phyloP scores from a whole-genome alignment of 1,140 invertebrate species.

The Pogonomyrmex barbatus region DNA sequence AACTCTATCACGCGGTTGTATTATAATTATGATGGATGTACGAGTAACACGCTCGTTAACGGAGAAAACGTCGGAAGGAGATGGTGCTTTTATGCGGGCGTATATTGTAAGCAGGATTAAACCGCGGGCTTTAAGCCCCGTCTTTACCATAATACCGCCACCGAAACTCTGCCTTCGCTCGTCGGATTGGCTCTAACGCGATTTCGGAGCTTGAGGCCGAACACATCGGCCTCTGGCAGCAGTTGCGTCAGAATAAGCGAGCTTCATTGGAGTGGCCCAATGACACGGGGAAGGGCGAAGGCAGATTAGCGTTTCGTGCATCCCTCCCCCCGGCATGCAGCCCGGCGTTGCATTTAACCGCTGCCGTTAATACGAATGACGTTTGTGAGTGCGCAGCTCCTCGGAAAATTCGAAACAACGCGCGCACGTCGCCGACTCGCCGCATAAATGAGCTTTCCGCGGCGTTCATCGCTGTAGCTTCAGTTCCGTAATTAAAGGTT shows the following conservation, averaged over 20 bases:
- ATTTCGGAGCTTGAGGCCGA: conserved; percentile 37
- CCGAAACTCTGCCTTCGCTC: conserved; percentile 37
- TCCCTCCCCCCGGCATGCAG: not conserved
- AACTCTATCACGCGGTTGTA: not conserved
- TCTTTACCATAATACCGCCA: conserved; percentile 35
- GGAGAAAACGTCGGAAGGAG: conserved; percentile 29
- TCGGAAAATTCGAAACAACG: conserved; percentile 28
- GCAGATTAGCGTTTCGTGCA: conserved; percentile 28
- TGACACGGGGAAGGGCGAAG: conserved; percentile 27
- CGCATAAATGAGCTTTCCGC: not conserved
- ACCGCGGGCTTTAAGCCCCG: conserved; percentile 38
- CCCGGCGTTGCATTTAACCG: conserved; percentile 24
- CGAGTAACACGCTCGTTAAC: conserved; percentile 25
- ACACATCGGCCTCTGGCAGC: not conserved
- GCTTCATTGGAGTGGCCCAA: conserved; percentile 31
- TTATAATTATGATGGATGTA: conserved; percentile 23
- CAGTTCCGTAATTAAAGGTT: conserved; percentile 9
- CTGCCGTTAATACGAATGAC: conserved; percentile 33
- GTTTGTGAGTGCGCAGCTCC: not conserved
- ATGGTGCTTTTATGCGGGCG: conserved; percentile 34
- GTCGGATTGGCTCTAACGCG: conserved; percentile 32
- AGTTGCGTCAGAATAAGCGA: conserved; percentile 38
- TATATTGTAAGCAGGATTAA: conserved; percentile 45
- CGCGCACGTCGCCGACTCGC: not conserved
- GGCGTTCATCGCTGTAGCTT: not conserved